Percentiles rank a stretch among this genome's conserved stretches.
These are phyloP conservation scores for Manis javanica DNA, from an alignment of 2,797 vertebrate species.

Conservation along the genomic window DNA sequence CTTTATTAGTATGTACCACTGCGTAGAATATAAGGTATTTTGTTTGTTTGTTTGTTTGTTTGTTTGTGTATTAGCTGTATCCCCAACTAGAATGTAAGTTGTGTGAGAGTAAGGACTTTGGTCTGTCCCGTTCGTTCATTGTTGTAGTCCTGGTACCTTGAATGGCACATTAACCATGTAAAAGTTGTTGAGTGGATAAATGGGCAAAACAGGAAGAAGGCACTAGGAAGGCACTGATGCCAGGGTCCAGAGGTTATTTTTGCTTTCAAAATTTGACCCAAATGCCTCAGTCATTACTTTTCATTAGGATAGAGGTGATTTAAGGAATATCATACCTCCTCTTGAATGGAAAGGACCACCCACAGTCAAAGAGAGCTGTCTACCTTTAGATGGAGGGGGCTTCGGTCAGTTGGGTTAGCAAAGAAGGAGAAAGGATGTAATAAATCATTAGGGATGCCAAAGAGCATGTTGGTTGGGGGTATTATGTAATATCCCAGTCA, in stretches of 20 bases:
- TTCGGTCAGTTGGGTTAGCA: not conserved
- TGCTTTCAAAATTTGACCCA: not conserved
- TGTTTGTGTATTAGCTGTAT: constrained; percentile 1
- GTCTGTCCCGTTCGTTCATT: not conserved
- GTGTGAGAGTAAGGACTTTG: constrained; percentile 10
- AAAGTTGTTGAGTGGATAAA: constrained; percentile 8
- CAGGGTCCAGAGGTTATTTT: not conserved
- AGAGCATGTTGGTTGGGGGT: not conserved
- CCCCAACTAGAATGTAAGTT: not conserved
- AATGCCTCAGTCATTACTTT: constrained; percentile 3
- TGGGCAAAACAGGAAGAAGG: not conserved
- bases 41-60: not conserved
- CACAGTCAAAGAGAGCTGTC: not conserved
- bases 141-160: not conserved
- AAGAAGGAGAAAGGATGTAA: not conserved
- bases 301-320: constrained; percentile 7
- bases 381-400: not conserved
- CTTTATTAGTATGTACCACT: not conserved
- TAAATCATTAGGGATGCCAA: constrained; percentile 19
- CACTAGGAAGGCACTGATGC: not conserved
- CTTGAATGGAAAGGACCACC: not conserved
- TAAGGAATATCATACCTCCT: not conserved
- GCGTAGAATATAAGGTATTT: not conserved
- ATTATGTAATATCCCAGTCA: not conserved
- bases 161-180: not conserved